Conservation (phyloP, 2,113 vertebrate genomes). For the Phodopus roborovskii region DNA sequence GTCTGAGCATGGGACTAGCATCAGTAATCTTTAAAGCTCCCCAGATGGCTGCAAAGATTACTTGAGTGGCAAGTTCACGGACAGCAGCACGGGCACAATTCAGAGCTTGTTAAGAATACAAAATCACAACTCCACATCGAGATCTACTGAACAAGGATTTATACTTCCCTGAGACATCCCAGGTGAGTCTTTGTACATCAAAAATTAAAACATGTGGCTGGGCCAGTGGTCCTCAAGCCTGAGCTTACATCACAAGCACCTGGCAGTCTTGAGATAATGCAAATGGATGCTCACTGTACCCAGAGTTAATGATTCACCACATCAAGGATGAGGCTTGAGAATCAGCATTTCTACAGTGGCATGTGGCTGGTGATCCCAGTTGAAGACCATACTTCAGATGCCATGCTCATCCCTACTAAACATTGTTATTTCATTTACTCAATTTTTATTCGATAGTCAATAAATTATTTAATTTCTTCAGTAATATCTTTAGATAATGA, state of each 20-base stretch:
- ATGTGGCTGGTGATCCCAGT: not conserved
- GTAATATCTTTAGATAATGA: not conserved
- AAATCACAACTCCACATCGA: not conserved
- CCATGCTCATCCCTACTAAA: not conserved
- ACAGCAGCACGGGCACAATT: not conserved
- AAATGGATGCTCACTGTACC: not conserved
- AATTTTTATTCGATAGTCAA: not conserved
- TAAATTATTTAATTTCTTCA: not conserved
- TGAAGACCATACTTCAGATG: not conserved
- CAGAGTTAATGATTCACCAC: not conserved
- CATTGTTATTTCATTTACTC: not conserved
- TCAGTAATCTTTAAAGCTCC: conserved; percentile 33
- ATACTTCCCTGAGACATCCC: not conserved
- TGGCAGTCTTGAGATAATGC: not conserved
- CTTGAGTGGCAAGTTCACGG: not conserved
- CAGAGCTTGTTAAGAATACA: conserved; percentile 6
- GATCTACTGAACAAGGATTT: not conserved
- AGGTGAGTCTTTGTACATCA: not conserved
- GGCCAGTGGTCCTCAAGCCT: not conserved
- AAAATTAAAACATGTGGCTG: not conserved
- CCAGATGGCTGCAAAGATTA: not conserved
- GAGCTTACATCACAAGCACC: not conserved
- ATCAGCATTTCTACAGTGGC: not conserved
- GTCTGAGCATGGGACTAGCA: not conserved
- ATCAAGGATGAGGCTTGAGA: not conserved